Base-by-base conservation (phyloP, 2,888 invertebrate genomes). In the Megaustenia siamemsis region DNA sequence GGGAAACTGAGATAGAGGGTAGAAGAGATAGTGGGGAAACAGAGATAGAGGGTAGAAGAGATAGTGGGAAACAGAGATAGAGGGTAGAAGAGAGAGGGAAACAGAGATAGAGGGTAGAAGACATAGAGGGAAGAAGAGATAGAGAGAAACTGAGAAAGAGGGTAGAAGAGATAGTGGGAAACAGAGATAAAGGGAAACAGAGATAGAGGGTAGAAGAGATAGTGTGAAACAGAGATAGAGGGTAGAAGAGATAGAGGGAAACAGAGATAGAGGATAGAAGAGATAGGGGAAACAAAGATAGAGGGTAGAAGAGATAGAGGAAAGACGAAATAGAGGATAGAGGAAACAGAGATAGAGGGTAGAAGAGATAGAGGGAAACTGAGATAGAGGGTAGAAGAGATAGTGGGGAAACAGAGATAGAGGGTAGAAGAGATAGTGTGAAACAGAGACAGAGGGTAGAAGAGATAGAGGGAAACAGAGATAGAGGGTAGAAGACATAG, bases 21-120 rank as follows among this genome's bases (percentile, higher is more conserved):
- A 49, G 49, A 6, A 49, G 49, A 49, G 15, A 10, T 49, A 49
- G 15, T 49, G 49, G 6, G 49, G 49, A 15, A 49, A 10, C 49
- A 24, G 71, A 71, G n/a, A 49, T 38, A 12, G 28, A 43, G 6
- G 43, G 43, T 43, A 4, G 43, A 45, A 73, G 21, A 73, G 43
- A 73, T 5, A 73, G 73, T 43, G n/a, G 43, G 73, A 73, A 12
- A 73, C 12, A 73, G 40, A 73, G 49, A 73, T 6, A 73, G 73
- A 73, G 40, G n/a, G n/a, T n/a, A n/a, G n/a, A n/a, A 73, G 73
- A 73, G 40, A 43, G 73, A 73, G 40, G 43, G 73, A 76, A n/a
- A 76, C 5, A 43, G 10, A 45, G 45, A 76, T 3, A 76, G 76
- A 73, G 40, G n/a, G n/a, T n/a, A n/a, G n/a, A n/a, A n/a, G n/a